Base-by-base conservation (phyloP, 1,140 invertebrate species). In the Ruditapes philippinarum region DNA sequence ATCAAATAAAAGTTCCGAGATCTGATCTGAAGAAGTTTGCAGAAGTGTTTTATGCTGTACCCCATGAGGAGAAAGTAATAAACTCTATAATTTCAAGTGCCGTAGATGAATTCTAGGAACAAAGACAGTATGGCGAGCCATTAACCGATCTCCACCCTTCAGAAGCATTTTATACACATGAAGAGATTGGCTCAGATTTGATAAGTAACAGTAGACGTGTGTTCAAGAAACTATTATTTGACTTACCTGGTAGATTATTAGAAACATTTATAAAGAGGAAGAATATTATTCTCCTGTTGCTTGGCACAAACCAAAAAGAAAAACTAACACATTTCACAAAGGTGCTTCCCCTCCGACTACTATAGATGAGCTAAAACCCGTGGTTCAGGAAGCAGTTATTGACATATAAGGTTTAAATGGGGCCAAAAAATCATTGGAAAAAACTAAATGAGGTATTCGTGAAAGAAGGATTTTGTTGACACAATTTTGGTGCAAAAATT, bases 381-480 rank as follows among this genome's bases (percentile, higher is more conserved):
- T 95, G 49, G 93, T 95, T 51, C 91, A 94, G 68, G 40, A 86
- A 25, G 90, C 93, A 38, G 93, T 95, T n/a, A 93, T 97, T 3
- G 95, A 96, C 51, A 94, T 96, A 14, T 95, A 96, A 82, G 96
- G 97, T 22, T 54, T 95, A 22, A 90, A 97, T 96, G 92, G 97
- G 38, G 97, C 97, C 82, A 96, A 96, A 7, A 96, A 96, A 88
- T 78, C 95, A 3, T 94, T 96, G 51, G 96, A 96, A 31, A 97
- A 97, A 92, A 97, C 97, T 36, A 97, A 97, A 93, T 96, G 97
- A 91, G 97, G 97, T 96, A 97, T 97, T 80, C 95, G 97, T 17
- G 98, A 98, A 97, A 97, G 91, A 95, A 97, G 49, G 97, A 98
- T 92, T 96, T 97, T 85, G 97, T 98, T 0, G 97, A 98, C 94